Evolutionary conservation across 2,113 vertebrate genomes (phyloP).

Genomic region (Halcyon malimbica): DNA sequence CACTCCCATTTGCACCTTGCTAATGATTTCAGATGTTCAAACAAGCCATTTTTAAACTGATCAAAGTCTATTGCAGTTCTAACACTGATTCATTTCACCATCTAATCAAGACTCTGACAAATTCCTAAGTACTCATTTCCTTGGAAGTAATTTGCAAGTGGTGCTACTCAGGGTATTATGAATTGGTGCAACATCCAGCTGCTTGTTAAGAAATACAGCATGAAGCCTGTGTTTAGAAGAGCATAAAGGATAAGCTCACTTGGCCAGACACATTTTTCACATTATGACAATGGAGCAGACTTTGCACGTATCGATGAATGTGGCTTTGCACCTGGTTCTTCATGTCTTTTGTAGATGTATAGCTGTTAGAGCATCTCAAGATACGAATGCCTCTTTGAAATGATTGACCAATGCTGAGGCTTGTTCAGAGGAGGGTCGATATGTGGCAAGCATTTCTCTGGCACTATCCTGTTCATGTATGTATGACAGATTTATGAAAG

Average conservation of each 20-base stretch:
- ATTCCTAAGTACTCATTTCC: constrained; percentile 47
- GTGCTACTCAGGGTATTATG: not conserved
- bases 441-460: not conserved
- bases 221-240: not conserved
- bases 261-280: not conserved
- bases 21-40: constrained; percentile 67
- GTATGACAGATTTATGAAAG: not conserved
- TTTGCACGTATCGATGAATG: not conserved
- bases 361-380: not conserved
- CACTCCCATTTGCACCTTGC: constrained; percentile 47
- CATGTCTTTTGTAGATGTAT: not conserved
- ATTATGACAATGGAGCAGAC: not conserved
- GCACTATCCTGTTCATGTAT: no score
- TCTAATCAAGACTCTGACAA: constrained; percentile 58
- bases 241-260: not conserved
- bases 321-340: not conserved
- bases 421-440: not conserved
- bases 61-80: constrained; percentile 51
- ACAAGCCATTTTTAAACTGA: constrained; percentile 45
- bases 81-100: constrained; percentile 57
- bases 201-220: not conserved
- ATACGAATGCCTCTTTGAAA: not conserved
- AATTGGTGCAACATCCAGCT: constrained; percentile 3
- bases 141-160: constrained; percentile 41
- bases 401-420: not conserved